A percentile compares a stretch with the other conserved stretches of the same genome.
Conservation (phyloP, 2,888 invertebrate genomes). For the Eristalinus sepulchralis region DNA sequence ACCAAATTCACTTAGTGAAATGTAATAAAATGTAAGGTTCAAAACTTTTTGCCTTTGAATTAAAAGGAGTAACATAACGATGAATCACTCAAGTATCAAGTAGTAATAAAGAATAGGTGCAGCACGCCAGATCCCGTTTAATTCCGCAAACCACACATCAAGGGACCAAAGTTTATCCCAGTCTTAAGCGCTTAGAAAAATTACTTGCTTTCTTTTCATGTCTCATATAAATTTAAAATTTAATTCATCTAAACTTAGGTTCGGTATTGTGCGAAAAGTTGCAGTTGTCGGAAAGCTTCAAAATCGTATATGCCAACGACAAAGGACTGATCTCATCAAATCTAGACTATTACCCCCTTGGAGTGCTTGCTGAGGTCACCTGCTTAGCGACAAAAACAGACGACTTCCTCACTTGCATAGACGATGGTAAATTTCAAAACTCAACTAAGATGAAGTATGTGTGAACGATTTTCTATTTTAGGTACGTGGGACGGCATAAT, state of each 20-base stretch:
- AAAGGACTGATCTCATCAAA: conserved; percentile 73
- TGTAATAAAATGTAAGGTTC: too few relatives aligned
- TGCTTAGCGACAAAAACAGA: conserved; percentile 82
- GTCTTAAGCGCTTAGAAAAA: too few relatives aligned
- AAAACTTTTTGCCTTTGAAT: too few relatives aligned
- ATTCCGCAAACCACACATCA: too few relatives aligned
- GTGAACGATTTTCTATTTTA: conserved; percentile 1
- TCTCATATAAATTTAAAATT: background rate
- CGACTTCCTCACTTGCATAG: conserved; percentile 82
- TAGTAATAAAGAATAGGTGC: too few relatives aligned
- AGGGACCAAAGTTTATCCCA: too few relatives aligned
- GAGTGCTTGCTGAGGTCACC: conserved; percentile 82
- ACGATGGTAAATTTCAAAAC: conserved; percentile 81
- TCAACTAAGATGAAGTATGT: background rate
- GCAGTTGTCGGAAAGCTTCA: conserved; percentile 76
- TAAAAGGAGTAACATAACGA: too few relatives aligned
- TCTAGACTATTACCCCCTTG: conserved; percentile 75
- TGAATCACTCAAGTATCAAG: too few relatives aligned
- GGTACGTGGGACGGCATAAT: conserved; percentile 70
- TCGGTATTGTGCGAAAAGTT: conserved; percentile 78
- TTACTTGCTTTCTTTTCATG: too few relatives aligned
- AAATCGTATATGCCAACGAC: conserved; percentile 78
- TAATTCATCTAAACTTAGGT: conserved; percentile 45
- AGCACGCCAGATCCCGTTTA: too few relatives aligned
- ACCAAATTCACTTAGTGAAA: too few relatives aligned